Conservation (phyloP, 2,797 vertebrate genomes). For the Oceanodroma leucorhoa region DNA sequence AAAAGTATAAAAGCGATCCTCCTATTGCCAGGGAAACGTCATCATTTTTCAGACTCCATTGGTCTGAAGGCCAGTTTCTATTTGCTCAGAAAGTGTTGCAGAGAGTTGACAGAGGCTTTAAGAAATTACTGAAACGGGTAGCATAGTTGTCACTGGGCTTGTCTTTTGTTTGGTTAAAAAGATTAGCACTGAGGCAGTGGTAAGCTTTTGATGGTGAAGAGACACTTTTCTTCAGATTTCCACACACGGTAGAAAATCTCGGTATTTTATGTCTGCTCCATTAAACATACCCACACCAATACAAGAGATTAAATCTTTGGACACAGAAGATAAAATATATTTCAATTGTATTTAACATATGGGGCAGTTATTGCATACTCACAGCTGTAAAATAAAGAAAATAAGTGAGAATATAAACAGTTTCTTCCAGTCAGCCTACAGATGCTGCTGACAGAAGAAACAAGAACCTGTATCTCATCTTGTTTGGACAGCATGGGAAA, state of each 20-base stretch:
- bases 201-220: background rate
- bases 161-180: background rate
- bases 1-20: background rate
- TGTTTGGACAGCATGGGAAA: conserved; percentile 21
- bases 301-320: background rate
- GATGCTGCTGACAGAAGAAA: background rate
- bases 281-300: background rate
- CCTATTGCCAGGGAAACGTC: background rate
- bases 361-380: background rate
- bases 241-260: background rate
- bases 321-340: background rate
- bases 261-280: background rate
- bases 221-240: background rate
- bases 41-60: background rate
- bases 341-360: background rate
- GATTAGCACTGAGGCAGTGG: background rate
- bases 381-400: background rate
- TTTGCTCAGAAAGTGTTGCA: background rate
- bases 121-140: background rate
- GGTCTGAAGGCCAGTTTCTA: background rate
- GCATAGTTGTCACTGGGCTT: background rate
- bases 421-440: background rate
- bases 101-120: background rate
- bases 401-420: background rate
- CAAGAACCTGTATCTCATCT: background rate